phyloP scores from a whole-genome alignment of 2,797 vertebrate genomes.

The Cygnus olor region DNA sequence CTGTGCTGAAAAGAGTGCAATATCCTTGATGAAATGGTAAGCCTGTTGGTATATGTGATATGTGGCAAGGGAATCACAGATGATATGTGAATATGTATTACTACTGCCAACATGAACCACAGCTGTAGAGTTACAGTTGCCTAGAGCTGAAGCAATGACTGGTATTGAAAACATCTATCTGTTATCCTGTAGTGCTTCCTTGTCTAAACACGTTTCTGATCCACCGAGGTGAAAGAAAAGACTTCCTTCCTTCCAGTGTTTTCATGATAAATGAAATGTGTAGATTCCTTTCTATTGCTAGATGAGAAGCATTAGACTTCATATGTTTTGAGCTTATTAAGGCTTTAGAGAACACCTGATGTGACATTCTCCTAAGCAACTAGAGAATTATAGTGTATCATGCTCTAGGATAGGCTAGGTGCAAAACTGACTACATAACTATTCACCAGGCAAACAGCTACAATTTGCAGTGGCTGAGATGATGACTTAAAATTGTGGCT shows the following conservation, averaged over 20 bases:
- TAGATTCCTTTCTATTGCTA: neutral
- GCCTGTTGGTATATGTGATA: neutral
- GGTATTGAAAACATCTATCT: neutral
- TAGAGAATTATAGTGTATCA: neutral
- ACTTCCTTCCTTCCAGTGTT: neutral
- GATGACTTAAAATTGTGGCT: neutral
- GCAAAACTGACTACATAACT: neutral
- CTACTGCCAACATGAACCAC: neutral
- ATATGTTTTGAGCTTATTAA: neutral
- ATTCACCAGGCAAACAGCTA: neutral
- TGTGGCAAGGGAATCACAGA: neutral
- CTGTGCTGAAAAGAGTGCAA: neutral
- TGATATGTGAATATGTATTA: neutral
- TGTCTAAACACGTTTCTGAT: neutral
- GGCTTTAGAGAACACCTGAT: neutral
- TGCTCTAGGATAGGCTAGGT: neutral
- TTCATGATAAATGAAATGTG: accelerated
- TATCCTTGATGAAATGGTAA: neutral
- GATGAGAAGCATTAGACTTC: neutral
- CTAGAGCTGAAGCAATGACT: neutral
- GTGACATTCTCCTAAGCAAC: neutral
- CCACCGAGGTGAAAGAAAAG: neutral
- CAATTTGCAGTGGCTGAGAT: neutral
- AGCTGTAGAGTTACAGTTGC: neutral
- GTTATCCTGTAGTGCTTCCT: neutral